Base-by-base conservation (phyloP, 2,113 vertebrate species). In the Pitta sordida region DNA sequence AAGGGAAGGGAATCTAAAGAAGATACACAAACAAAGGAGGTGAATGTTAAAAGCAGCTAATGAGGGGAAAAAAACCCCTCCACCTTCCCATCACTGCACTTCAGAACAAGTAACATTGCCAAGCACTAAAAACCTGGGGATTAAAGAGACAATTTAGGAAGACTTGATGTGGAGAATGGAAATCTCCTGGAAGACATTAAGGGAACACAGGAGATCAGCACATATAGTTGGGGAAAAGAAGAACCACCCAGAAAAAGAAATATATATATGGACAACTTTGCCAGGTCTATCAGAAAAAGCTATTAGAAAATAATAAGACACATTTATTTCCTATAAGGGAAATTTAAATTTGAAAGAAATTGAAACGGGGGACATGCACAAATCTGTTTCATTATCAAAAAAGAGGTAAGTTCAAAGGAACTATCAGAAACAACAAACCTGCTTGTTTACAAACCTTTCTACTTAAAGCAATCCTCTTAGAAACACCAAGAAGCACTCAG, bases 11-110 rank as follows among this genome's bases (percentile, higher is more conserved):
- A 96, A 91, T 96, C 95, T 96, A 93, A 96, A 96, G 95, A 96
- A 97, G 96, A 96, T 97, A 96, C 96, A 96, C 95, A 97, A 97
- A 97, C 96, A 97, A 97, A 97, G 95, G 96, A 96, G 96, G 94
- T 97, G 96, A 97, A 96, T 97, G 95, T 96, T 96, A 97, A 97
- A 97, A 97, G 96, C 95, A 91, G 93, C 95, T 97, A 97, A 97
- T 96, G 96, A 96, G 96, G 75, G 90, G 85, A 67, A 64, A 91
- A 86, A 90, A 93, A 88, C 1, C 27, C 65, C 90, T 96, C 94
- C 88, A 96, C 95, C 95, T 96, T 96, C 95, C 92, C 90, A 94
- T 86, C 92, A 83, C 10, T 2, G 93, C 95, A 90, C 96, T 97
- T 97, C 93, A 96, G 94, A 96, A 95, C 88, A 88, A 95, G 91